These are phyloP conservation scores for Drosophila ambigua DNA, from an alignment of 1,140 invertebrate genomes.

Conservation along the genomic window DNA sequence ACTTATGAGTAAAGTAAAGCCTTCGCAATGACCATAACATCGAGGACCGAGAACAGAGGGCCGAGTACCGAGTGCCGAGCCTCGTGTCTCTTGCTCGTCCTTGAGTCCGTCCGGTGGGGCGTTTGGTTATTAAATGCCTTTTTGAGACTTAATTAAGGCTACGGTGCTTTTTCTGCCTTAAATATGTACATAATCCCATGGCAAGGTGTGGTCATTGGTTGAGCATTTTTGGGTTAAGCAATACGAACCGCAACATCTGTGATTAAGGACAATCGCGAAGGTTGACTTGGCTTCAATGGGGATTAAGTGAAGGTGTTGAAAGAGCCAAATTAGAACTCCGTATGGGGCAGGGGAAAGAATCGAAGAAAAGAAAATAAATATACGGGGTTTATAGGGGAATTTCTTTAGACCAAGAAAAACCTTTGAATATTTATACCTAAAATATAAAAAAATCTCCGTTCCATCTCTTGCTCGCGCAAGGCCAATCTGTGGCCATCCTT, in stretches of 20 bases:
- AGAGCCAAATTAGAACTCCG: background rate
- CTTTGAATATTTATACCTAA: too few relatives aligned
- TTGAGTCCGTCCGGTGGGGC: conserved; percentile 45
- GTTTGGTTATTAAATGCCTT: conserved; percentile 68
- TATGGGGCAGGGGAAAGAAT: background rate
- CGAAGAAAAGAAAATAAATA: too few relatives aligned
- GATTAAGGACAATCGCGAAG: conserved; percentile 38
- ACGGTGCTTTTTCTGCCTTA: conserved; percentile 37
- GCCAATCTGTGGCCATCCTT: conserved; percentile 8
- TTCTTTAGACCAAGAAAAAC: too few relatives aligned
- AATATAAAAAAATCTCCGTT: too few relatives aligned
- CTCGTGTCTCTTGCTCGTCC: conserved; percentile 64
- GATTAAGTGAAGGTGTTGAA: conserved; percentile 5
- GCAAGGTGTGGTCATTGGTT: conserved; percentile 13
- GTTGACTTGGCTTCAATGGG: background rate
- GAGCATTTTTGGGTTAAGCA: conserved; percentile 40
- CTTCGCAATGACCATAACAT: conserved; percentile 36
- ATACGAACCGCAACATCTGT: conserved; percentile 36
- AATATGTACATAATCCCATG: conserved; percentile 46
- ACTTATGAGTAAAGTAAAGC: conserved; percentile 56
- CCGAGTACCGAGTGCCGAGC: background rate
- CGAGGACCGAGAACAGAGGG: conserved; percentile 13
- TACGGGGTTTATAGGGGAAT: too few relatives aligned
- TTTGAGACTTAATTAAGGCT: conserved; percentile 75
- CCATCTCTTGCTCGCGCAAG: background rate